Evolutionary conservation across 2,888 invertebrate genomes (phyloP).

Genomic region (Microctonus brassicae): DNA sequence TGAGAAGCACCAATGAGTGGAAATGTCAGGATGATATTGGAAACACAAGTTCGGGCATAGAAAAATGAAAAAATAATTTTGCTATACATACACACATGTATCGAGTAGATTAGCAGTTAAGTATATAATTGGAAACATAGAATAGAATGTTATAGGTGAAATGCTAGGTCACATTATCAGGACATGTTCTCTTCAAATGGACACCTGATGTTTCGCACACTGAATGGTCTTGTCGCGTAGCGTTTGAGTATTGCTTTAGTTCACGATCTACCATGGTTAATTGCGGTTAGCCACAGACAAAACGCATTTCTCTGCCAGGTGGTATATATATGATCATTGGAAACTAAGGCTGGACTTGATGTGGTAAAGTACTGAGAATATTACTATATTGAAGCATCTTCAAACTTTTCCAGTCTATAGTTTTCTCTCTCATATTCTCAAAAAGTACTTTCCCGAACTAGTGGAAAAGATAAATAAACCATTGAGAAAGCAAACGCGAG

Average conservation of each 20-base stretch:
- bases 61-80: neutral
- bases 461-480: no score
- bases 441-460: no score
- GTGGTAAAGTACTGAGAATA: no score
- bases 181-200: constrained; percentile 31
- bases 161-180: constrained; percentile 19
- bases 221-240: constrained; percentile 51
- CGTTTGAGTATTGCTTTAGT: neutral
- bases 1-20: constrained; percentile 16
- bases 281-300: constrained; percentile 62
- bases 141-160: neutral
- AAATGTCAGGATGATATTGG: constrained; percentile 25
- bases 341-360: neutral
- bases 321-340: neutral
- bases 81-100: neutral
- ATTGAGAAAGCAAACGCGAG: neutral
- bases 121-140: neutral
- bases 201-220: constrained; percentile 58
- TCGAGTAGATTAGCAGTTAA: neutral
- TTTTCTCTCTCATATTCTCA: no score
- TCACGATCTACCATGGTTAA: constrained; percentile 52
- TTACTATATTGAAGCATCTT: no score
- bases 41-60: constrained; percentile 19
- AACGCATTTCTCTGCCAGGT: constrained; percentile 53
- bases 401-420: no score